These are phyloP conservation scores for Nyctibius grandis DNA, from an alignment of 2,797 vertebrate species.

Conservation along the genomic window DNA sequence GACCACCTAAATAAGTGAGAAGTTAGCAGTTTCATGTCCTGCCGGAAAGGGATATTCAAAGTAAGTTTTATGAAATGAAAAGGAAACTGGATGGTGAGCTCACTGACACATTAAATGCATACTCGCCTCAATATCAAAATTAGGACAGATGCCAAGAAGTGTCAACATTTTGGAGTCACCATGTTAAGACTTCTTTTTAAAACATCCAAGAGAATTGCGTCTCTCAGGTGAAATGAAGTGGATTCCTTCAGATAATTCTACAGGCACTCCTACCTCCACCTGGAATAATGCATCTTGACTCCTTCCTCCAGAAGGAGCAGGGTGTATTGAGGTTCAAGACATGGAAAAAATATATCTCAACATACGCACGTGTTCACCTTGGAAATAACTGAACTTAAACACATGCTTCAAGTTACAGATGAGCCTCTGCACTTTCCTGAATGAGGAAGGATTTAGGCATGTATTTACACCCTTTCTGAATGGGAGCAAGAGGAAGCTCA, in stretches of 20 bases:
- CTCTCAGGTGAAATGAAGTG: background rate
- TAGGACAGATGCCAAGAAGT: background rate
- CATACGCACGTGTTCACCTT: background rate
- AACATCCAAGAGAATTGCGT: background rate
- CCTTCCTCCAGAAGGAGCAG: background rate
- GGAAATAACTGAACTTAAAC: background rate
- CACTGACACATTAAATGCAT: background rate
- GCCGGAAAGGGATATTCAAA: background rate
- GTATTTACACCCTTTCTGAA: background rate
- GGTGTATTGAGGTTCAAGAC: rapidly evolving
- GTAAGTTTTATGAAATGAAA: background rate
- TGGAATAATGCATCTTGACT: background rate
- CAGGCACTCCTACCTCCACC: background rate
- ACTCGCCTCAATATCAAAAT: background rate
- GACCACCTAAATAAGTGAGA: background rate
- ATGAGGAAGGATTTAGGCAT: background rate
- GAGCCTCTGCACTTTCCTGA: background rate
- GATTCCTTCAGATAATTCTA: background rate
- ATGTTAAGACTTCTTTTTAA: background rate
- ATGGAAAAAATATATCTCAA: background rate
- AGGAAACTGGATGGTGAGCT: background rate
- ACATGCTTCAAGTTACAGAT: background rate
- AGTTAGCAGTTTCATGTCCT: background rate
- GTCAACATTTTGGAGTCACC: background rate
- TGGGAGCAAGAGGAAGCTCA: background rate